A percentile compares a stretch with the other conserved stretches of the same genome.
phyloP scores from a whole-genome alignment of 2,797 vertebrate genomes.

The Setipinna tenuifilis region DNA sequence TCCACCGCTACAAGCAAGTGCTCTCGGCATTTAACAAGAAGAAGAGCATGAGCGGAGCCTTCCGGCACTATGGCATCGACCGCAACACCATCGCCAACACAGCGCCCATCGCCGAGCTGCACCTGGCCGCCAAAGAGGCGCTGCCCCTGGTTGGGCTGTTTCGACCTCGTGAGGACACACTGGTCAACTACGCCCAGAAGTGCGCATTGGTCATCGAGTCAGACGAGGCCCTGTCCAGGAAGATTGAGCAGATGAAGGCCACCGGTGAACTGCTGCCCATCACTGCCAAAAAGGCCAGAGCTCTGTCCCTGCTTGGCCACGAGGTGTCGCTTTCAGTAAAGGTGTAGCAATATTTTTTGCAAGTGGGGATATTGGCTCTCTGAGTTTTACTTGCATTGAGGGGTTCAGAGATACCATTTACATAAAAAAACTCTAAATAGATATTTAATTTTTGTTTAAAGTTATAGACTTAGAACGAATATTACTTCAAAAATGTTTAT shows the following conservation, averaged over 20 bases:
- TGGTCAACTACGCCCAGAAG: conserved; percentile 72
- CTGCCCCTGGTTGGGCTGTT: conserved; percentile 68
- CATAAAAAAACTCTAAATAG: background rate
- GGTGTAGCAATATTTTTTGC: background rate
- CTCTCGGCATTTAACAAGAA: conserved; percentile 74
- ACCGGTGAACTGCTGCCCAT: conserved; percentile 72
- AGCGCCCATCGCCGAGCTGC: conserved; percentile 71
- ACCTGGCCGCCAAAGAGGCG: conserved; percentile 70
- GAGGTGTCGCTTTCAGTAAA: conserved; percentile 45
- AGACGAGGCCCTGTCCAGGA: conserved; percentile 64
- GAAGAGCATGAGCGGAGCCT: conserved; percentile 76
- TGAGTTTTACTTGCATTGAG: background rate
- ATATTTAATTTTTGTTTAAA: background rate
- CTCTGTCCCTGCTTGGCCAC: conserved; percentile 48
- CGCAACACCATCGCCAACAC: conserved; percentile 77
- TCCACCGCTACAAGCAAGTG: conserved; percentile 77
- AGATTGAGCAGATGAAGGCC: conserved; percentile 74
- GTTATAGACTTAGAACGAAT: background rate
- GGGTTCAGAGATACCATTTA: background rate
- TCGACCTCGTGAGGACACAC: conserved; percentile 72
- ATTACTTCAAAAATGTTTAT: background rate
- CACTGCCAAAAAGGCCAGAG: conserved; percentile 63
- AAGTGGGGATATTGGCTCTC: background rate
- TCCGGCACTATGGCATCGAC: conserved; percentile 74
- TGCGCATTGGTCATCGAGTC: conserved; percentile 71